Conservation (phyloP, 2,113 vertebrate species). For the Miniopterus natalensis region DNA sequence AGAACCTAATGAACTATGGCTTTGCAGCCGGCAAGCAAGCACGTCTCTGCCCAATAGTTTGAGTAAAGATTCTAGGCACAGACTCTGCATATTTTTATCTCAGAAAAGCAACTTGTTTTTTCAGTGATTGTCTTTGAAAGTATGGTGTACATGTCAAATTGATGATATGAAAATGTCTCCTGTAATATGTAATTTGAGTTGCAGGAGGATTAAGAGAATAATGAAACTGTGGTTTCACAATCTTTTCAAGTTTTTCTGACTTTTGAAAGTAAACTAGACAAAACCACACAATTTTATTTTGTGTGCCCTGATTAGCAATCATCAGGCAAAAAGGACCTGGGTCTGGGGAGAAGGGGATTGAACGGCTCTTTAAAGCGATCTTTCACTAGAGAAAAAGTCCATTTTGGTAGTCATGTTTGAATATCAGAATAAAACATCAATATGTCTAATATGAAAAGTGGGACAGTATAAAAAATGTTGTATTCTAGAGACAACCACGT, state of each 20-base stretch:
- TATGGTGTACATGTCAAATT: conserved; percentile 87
- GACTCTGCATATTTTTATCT: conserved; percentile 77
- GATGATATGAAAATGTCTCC: conserved; percentile 87
- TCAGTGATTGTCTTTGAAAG: conserved; percentile 87
- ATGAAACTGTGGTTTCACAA: conserved; percentile 62
- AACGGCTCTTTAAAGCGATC: background rate
- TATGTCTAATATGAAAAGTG: conserved; percentile 29
- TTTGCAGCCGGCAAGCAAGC: conserved; percentile 57
- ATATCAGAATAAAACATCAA: background rate
- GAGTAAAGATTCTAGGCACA: conserved; percentile 74
- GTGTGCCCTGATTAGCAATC: conserved; percentile 29
- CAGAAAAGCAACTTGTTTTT: conserved; percentile 74
- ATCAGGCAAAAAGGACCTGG: conserved; percentile 27
- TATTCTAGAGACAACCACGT: conserved; percentile 35
- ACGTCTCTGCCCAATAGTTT: conserved; percentile 67
- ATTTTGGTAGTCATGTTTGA: background rate
- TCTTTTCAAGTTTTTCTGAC: conserved; percentile 50
- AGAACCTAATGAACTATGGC: conserved; percentile 19
- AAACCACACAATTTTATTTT: conserved; percentile 39
- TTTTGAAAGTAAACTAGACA: conserved; percentile 55
- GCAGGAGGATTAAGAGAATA: conserved; percentile 75
- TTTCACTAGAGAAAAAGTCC: background rate
- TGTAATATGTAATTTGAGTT: conserved; percentile 84
- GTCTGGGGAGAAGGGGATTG: background rate
- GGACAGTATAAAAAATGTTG: background rate